Base-by-base conservation (phyloP, 1,140 invertebrate genomes). In the Atta colombica region DNA sequence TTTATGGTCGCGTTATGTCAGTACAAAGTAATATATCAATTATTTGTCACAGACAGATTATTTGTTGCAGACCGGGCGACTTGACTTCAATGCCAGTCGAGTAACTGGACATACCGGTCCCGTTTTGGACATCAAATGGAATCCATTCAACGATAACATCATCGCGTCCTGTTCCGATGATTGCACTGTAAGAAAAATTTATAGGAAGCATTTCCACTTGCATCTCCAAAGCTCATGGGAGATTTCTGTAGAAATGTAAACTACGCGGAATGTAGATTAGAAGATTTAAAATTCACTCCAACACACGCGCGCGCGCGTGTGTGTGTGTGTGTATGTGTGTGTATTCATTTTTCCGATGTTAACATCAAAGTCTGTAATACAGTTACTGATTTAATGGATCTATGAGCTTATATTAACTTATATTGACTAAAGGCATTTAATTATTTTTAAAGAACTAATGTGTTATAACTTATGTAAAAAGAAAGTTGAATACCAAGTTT, bases 81-180 rank as follows among this genome's bases (percentile, higher is more conserved):
- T 98, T 84, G 97, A 98, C 94, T 97, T 97, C 93, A 97, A 98
- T 93, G 96, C 97, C 6, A 97, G 97, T 91, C 96, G 97, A 92
- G 97, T 98, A 63, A 97, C 97, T 21, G 98, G 98, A 51, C 98
- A 98, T 95, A 96, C 97, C 71, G 98, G 98, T 60, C 97, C 97
- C 5, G 97, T 98, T 82, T 95, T 98, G 85, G 98, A 98, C 94
- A 97, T 98, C 86, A 98, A 98, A 94, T 98, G 98, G 98, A 98
- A 98, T 95, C 98, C 98, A 66, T 98, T 98, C 95, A 98, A 99
- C 94, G 99, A 99, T 95, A 98, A 99, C 95, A 97, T 99, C 89
- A 99, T 99, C 91, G 99, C 99, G 31, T 99, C 98, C 21, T 98
- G 97, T 94, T 99, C 98, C 55, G 99, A 99, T 94, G 99, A 99